These are phyloP conservation scores for Callospermophilus lateralis DNA, from an alignment of 2,113 vertebrate species.

Conservation along the genomic window DNA sequence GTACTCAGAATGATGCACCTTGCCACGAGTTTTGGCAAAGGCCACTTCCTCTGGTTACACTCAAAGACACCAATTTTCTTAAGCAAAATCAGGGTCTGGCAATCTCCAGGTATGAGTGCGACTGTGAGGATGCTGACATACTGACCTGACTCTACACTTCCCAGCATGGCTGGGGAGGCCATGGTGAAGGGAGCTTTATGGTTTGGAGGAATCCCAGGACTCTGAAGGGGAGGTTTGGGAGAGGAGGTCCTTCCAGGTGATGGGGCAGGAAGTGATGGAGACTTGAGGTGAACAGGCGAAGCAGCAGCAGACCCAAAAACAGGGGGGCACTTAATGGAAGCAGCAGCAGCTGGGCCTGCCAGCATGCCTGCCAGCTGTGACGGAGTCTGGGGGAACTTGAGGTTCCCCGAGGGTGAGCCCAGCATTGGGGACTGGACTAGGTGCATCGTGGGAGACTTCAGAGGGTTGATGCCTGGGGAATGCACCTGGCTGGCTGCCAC, in stretches of 20 bases:
- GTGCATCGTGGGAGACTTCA: conserved; percentile 98
- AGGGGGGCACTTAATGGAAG: conserved; percentile 98
- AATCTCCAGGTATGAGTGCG: not conserved
- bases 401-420: conserved; percentile 98
- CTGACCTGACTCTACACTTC: conserved; percentile 95
- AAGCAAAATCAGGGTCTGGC: not conserved
- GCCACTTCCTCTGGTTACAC: not conserved
- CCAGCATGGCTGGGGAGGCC: conserved; percentile 98
- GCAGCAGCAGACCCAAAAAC: conserved; percentile 99
- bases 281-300: conserved; percentile 99
- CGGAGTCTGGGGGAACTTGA: conserved; percentile 99
- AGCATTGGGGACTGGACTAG: conserved; percentile 99
- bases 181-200: conserved; percentile 95
- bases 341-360: conserved; percentile 93
- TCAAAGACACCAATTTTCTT: not conserved
- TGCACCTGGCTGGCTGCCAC: conserved; percentile 94
- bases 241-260: conserved; percentile 99
- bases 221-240: conserved; percentile 98
- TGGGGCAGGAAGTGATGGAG: conserved; percentile 97
- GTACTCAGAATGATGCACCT: not conserved
- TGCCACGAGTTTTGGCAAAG: not conserved
- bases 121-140: not conserved
- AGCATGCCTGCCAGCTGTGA: conserved; percentile 99
- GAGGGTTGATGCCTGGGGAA: conserved; percentile 97
- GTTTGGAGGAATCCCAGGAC: conserved; percentile 97